phyloP scores from a whole-genome alignment of 2,888 invertebrate species.

The Nomada flava region DNA sequence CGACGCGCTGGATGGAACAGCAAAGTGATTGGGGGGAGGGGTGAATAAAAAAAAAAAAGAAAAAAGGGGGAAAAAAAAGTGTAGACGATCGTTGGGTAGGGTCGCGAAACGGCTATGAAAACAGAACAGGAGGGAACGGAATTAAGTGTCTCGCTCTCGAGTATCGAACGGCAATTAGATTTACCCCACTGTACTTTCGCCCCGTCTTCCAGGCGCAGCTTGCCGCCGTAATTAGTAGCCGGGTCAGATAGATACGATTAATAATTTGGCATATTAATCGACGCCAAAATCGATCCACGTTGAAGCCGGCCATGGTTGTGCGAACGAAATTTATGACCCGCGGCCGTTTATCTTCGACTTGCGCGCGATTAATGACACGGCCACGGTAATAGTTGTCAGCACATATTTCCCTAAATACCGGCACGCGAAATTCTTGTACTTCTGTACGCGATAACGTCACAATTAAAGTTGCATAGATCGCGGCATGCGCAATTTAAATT shows the following conservation, averaged over 20 bases:
- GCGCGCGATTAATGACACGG: constrained; percentile 31
- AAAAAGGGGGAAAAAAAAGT: constrained; percentile 21
- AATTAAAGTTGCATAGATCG: not conserved
- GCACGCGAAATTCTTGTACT: not conserved
- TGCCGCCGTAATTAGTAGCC: constrained; percentile 45
- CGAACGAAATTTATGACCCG: constrained; percentile 44
- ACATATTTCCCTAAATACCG: not conserved
- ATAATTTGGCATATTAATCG: constrained; percentile 56
- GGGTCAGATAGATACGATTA: constrained; percentile 52
- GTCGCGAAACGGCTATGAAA: constrained; percentile 57
- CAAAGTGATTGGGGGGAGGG: constrained; percentile 60
- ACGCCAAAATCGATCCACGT: constrained; percentile 43
- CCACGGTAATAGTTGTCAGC: constrained; percentile 16
- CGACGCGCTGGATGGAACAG: constrained; percentile 67
- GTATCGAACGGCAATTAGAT: constrained; percentile 58
- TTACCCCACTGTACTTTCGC: constrained; percentile 25
- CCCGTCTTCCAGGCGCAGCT: constrained; percentile 29
- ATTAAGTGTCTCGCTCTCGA: constrained; percentile 59
- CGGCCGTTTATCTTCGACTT: constrained; percentile 40
- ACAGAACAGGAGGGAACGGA: constrained; percentile 54
- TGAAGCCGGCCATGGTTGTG: constrained; percentile 38
- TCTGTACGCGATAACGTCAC: not conserved
- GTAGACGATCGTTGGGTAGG: constrained; percentile 38
- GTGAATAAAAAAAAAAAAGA: constrained; percentile 18
- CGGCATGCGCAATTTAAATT: too few relatives aligned